Percentiles rank a stretch among this genome's conserved stretches.
phyloP scores from a whole-genome alignment of 2,797 vertebrate species.

The Pogoniulus pusillus region DNA sequence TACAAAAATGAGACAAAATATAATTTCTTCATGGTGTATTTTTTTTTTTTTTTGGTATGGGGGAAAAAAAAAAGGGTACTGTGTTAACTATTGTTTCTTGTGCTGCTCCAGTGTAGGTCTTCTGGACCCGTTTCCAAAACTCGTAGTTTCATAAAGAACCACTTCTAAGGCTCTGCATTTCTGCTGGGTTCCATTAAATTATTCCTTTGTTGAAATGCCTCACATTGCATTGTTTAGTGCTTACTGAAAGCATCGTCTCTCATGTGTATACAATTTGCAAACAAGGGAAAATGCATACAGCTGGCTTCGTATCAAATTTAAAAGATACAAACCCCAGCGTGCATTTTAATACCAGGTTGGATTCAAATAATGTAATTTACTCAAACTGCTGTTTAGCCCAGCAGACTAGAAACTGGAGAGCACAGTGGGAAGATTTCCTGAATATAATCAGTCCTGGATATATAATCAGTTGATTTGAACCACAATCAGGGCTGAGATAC shows the following conservation, averaged over 20 bases:
- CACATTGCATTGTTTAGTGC: slow-evolving; percentile 73
- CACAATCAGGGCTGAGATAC: neutral
- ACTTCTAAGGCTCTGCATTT: slow-evolving; percentile 71
- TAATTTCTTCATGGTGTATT: slow-evolving; percentile 60
- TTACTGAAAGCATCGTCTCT: slow-evolving; percentile 71
- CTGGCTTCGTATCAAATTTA: slow-evolving; percentile 69
- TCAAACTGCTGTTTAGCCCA: slow-evolving; percentile 1
- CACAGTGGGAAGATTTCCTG: slow-evolving; percentile 16
- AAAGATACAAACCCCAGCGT: slow-evolving; percentile 44
- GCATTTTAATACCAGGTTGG: slow-evolving; percentile 31
- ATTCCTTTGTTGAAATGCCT: slow-evolving; percentile 67
- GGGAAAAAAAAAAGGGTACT: neutral
- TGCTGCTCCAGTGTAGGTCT: slow-evolving; percentile 63
- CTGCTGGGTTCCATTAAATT: slow-evolving; percentile 73
- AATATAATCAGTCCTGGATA: neutral
- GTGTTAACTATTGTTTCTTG: slow-evolving; percentile 61
- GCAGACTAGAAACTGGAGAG: slow-evolving; percentile 26
- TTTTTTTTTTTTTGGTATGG: slow-evolving; percentile 60
- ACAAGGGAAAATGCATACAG: slow-evolving; percentile 61
- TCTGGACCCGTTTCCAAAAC: slow-evolving; percentile 51
- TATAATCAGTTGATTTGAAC: slow-evolving; percentile 1
- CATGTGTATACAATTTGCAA: slow-evolving; percentile 71
- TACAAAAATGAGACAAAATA: neutral
- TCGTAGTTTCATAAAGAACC: slow-evolving; percentile 68
- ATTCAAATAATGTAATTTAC: slow-evolving; percentile 41